Evolutionary conservation across 2,888 invertebrate species (phyloP), one percentile per base, ranked within the genome.

Genomic region (Octonoba sinensis): DNA sequence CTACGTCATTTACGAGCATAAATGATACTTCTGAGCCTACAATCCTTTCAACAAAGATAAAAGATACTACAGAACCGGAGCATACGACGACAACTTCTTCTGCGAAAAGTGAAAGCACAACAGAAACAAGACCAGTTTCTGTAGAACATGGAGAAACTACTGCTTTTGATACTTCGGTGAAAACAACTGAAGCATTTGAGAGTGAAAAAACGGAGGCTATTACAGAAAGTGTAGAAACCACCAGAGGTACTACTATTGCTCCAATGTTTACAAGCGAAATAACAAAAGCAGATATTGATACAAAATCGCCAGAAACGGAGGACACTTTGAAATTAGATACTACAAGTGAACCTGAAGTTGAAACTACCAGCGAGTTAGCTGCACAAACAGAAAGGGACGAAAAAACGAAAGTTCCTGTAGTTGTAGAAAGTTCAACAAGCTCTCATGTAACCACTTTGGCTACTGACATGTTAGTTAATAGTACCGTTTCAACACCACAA

Each of bases 281-380:
- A 36, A 27, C 57, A n/a, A 20, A 13, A 3, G 57, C n/a, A 24
- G 57, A 57, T 0, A 69, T 51, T 36, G 51, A 36, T 6, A 83
- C 82, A 27, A 72, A 62, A n/a, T 36, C 16, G 27, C 46, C 11
- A 3, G 13, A 54, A 57, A 36, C 44, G 4, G 59, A 59, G 59
- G 59, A 59, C 15, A 20, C 64, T 54, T 27, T 24, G 22, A 46
- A 46, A 16, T n/a, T 44, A 60, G 70, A 49, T 15, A 15, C 69
- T 60, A n/a, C 49, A 24, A 18, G 20, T 24, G 36, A 36, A 36
- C 3, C 11, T 11, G 27, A 27, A 6, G 27, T 27, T 36, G 36
- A 36, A 36, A 36, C 36, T 8, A 36, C 36, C 3, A 36, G 8
- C 36, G 8, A 36, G 36, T 36, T 36, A 11, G 8, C 36, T 4